Evolutionary conservation across 2,797 vertebrate genomes (phyloP), one percentile per base, ranked within the genome.

Genomic region (Argyrosomus regius): DNA sequence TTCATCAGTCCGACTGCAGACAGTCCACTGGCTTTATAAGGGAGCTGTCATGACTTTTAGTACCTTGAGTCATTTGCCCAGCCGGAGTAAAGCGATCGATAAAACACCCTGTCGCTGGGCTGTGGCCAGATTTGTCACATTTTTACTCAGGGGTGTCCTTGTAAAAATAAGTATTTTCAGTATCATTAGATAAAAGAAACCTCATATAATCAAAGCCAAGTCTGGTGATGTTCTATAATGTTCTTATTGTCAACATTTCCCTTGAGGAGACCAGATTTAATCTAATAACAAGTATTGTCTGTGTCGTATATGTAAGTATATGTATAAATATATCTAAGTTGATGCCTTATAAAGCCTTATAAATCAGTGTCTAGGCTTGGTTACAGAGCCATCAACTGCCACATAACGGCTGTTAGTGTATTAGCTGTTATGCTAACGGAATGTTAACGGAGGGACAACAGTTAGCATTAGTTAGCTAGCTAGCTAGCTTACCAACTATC

Each of bases 11-110:
- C 45, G 66, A 31, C 75, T 57, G 61, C 62, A 81, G 76, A 81
- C 66, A 48, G 64, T 20, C 35, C 6, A 2, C 24, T 54, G 73
- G 57, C 76, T 79, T 72, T 64, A 52, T 69, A 49, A 69, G 58
- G 43, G 69, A 72, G 67, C 67, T 63, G 77, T 77, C 62, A 63
- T 24, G 67, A 76, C 72, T 73, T 83, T 80, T 72, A 82, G 46
- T 72, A 53, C 66, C 68, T 61, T 49, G 56, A 71, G 28, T 72
- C 46, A 78, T 84, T 86, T 80, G 57, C 53, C 69, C 17, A 5
- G n/a, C 57, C 0, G 24, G 53, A 50, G 78, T 76, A 59, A 82
- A 78, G 46, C 16, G 61, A 70, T 72, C 60, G 14, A 80, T 87
- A 80, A 81, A 81, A 81, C 75, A 72, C 41, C 43, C 8, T 7